Evolutionary conservation across 2,888 invertebrate species (phyloP), one percentile per base, ranked within the genome.

Genomic region (Empis stercorea): DNA sequence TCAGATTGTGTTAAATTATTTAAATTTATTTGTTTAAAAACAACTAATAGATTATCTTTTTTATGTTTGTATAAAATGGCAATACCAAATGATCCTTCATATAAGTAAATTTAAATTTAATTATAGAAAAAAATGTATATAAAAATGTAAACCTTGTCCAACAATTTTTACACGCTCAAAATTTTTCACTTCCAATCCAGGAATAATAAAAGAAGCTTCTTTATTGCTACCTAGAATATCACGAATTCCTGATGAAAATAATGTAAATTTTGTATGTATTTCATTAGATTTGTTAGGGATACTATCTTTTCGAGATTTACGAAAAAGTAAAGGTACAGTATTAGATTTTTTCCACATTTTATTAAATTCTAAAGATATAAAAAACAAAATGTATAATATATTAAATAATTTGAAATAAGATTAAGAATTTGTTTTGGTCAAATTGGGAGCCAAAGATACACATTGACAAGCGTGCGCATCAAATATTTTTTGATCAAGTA

Each of bases 1-100:
- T 84, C 84, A 1, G 73, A 63, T 1, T 76, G 75, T n/a, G 76
- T 75, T 51, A 85, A 63, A 55, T 84, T 81, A 55, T 75, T 73
- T 65, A 83, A 73, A 61, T 81, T 80, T 43, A 86, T 80, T 63
- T 85, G 83, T 60, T 85, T 86, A 46, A 86, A 74, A 4, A 86
- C 82, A 15, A 85, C 80, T 36, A 78, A 61, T 48, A 74, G 73
- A 43, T 77, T 77, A 57, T 81, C 81, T 32, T 73, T 70, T 52
- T 75, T 73, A 44, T 79, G 74, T 23, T 74, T 71, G 61, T 82
- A 84, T 13, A 84, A 63, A 2, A 80, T 73, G 7, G 84, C 84
- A 11, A 79, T 78, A 5, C 84, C 84, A 64, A 82, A 85, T 1
- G 84, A 81, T 10, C 79, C 78, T 59, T 20, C n/a, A n/a, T n/a